phyloP scores from a whole-genome alignment of 2,797 vertebrate genomes.

The Aldrovandia affinis region DNA sequence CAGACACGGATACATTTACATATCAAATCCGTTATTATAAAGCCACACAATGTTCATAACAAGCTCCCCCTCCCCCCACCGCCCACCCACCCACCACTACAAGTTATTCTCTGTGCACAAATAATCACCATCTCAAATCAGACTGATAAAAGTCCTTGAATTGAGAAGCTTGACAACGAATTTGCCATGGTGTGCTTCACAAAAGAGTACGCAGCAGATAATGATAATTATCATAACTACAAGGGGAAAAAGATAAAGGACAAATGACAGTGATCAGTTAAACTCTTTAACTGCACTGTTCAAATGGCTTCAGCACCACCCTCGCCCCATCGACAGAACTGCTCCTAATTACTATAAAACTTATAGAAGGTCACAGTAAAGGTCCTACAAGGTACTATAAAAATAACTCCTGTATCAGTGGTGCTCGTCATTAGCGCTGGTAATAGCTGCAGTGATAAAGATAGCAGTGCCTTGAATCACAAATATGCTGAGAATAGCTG shows the following conservation, averaged over 20 bases:
- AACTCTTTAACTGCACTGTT: too few relatives aligned
- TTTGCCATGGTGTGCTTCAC: neutral
- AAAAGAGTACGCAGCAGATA: neutral
- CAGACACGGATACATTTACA: neutral
- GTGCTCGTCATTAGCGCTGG: neutral
- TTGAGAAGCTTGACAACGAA: neutral
- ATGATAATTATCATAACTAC: too few relatives aligned
- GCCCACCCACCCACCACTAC: neutral
- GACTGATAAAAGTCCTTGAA: neutral
- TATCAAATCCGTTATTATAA: too few relatives aligned
- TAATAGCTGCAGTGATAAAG: neutral
- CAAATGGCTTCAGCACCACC: too few relatives aligned
- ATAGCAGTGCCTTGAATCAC: neutral
- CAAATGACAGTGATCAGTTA: too few relatives aligned
- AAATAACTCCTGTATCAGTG: neutral
- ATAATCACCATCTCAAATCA: neutral
- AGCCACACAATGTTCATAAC: too few relatives aligned
- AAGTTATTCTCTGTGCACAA: neutral
- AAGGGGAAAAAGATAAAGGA: too few relatives aligned
- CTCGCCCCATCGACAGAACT: neutral
- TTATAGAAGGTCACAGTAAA: too few relatives aligned
- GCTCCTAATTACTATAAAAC: neutral
- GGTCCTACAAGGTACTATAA: neutral
- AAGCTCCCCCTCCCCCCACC: too few relatives aligned
- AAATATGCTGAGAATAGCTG: neutral